phyloP scores from a whole-genome alignment of 2,113 vertebrate genomes.

The Puma concolor region DNA sequence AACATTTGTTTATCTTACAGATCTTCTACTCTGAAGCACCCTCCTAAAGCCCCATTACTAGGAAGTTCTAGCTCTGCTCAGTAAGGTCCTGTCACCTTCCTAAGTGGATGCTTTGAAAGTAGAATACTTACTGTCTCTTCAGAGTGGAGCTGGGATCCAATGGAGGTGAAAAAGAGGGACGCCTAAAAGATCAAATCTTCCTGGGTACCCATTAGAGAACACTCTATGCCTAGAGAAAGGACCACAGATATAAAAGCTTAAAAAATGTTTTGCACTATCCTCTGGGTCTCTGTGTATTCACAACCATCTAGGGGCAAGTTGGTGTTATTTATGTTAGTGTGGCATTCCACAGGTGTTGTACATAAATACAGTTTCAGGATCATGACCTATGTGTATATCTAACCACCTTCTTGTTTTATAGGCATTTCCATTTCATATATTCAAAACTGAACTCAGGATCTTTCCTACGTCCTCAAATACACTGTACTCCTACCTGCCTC shows the following conservation, averaged over 20 bases:
- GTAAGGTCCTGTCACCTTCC: not conserved
- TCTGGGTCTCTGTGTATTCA: not conserved
- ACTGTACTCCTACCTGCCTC: not conserved
- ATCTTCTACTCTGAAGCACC: not conserved
- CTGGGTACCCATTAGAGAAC: not conserved
- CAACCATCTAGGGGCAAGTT: not conserved
- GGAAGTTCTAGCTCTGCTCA: not conserved
- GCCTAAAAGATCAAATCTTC: not conserved
- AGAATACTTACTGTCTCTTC: not conserved
- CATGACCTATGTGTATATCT: not conserved
- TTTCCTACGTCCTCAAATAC: not conserved
- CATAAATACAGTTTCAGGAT: not conserved
- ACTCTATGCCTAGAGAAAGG: not conserved
- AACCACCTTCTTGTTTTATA: not conserved
- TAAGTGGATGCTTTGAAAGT: not conserved
- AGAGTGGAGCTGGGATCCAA: not conserved
- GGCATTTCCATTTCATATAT: not conserved
- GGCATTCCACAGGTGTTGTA: not conserved
- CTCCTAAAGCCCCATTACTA: not conserved
- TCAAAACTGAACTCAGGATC: not conserved
- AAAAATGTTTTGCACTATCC: not conserved
- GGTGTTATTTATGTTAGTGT: not conserved
- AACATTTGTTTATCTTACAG: not conserved
- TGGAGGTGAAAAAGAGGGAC: not conserved
- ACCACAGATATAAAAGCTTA: not conserved